Evolutionary conservation across 2,797 vertebrate genomes (phyloP), one percentile per base, ranked within the genome.

Genomic region (Danio choprae): DNA sequence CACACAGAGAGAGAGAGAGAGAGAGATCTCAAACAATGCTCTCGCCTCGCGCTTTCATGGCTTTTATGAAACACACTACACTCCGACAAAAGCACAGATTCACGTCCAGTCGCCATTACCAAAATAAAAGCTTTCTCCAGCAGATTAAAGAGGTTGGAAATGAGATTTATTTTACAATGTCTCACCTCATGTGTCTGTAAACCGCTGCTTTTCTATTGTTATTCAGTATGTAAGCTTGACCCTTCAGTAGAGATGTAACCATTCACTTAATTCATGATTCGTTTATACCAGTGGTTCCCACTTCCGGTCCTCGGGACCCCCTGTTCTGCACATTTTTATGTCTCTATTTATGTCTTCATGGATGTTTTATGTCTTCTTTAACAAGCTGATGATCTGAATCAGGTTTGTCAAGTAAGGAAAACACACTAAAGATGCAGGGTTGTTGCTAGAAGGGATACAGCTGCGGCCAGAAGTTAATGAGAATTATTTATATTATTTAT

Each of bases 1-100:
- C 83, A 51, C 68, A 81, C 40, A 81, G 29, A 85, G 60, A 68
- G 63, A 74, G 76, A 51, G 9, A 81, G 29, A 85, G 60, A 68
- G 63, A 74, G 76, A 51, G 9, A 11, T 51, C 48, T 84, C 44
- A 79, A 86, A 84, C 80, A 81, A 83, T 84, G 77, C 72, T 87
- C 73, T 44, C 77, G 71, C 77, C 73, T 81, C 67, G 76, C 43
- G 50, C 63, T 85, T 77, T 81, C 84, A 83, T 85, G 80, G 80
- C 60, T 85, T 86, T 86, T 83, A 76, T 83, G 79, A 83, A 84
- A 82, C 76, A 11, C 71, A 44, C 77, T 50, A 70, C 77, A 70
- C 79, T 18, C 73, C 64, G 83, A 85, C 86, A 85, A 85, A 87
- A 78, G 76, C 77, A 83, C 84, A 91, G 88, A 90, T 88, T 89